phyloP scores from a whole-genome alignment of 1,140 invertebrate species.

The Ruditapes philippinarum region DNA sequence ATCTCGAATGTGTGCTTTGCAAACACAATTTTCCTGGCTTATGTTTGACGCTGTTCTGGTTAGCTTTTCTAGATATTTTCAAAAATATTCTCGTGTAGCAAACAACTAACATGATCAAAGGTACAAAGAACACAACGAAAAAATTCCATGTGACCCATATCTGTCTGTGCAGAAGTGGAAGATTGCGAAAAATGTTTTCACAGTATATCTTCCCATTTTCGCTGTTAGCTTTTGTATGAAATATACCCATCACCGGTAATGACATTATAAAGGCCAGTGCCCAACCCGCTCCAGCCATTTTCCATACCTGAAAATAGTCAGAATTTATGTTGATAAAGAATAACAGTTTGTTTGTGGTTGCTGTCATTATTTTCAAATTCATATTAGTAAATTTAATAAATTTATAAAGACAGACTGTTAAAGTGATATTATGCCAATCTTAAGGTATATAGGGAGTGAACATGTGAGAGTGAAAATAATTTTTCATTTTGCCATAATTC shows the following conservation, averaged over 20 bases:
- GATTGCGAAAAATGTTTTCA: constrained; percentile 81
- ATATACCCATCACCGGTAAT: constrained; percentile 82
- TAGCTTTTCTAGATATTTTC: constrained; percentile 83
- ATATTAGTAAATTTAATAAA: too few relatives aligned
- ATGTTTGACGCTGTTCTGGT: constrained; percentile 69
- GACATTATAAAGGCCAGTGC: constrained; percentile 76
- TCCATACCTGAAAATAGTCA: constrained; percentile 81
- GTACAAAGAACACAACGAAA: constrained; percentile 82
- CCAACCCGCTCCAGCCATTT: constrained; percentile 83
- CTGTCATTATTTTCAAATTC: too few relatives aligned
- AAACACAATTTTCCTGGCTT: constrained; percentile 79
- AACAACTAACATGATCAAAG: constrained; percentile 80
- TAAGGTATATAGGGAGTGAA: too few relatives aligned
- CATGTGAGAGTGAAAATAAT: too few relatives aligned
- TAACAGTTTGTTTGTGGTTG: too few relatives aligned
- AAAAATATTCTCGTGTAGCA: constrained; percentile 85
- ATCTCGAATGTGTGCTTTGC: constrained; percentile 82
- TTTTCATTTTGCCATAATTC: too few relatives aligned
- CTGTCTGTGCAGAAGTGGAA: constrained; percentile 77
- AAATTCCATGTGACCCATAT: constrained; percentile 83
- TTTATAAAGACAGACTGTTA: too few relatives aligned
- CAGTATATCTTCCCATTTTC: constrained; percentile 73
- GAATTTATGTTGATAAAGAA: too few relatives aligned
- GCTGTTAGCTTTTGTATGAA: constrained; percentile 75
- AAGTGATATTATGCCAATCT: too few relatives aligned